These are phyloP conservation scores for Diplolepis rosae DNA, from an alignment of 2,888 invertebrate species.

Conservation along the genomic window DNA sequence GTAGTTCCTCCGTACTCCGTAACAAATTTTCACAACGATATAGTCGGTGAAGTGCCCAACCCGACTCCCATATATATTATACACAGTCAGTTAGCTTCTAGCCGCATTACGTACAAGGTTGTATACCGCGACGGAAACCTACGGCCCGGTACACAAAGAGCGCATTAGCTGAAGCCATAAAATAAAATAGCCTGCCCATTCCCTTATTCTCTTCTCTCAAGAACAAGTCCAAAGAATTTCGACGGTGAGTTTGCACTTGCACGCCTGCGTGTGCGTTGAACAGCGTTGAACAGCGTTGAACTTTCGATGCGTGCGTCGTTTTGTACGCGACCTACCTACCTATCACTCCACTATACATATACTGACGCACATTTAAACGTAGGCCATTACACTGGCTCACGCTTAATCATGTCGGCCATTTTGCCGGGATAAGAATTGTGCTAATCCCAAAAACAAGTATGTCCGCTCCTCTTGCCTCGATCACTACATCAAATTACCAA, in stretches of 20 bases:
- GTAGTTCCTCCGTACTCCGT: conserved; percentile 22
- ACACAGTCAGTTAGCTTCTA: conserved; percentile 32
- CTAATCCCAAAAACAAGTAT: conserved; percentile 21
- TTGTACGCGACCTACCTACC: conserved; percentile 11
- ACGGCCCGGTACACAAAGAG: conserved; percentile 66
- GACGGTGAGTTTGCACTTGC: conserved; percentile 28
- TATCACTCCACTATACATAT: conserved; percentile 22
- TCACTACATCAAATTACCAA: conserved; percentile 13
- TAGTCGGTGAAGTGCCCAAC: conserved; percentile 28
- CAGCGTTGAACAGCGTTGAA: too few relatives aligned
- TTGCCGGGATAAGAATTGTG: conserved; percentile 9
- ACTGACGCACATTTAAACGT: conserved; percentile 9
- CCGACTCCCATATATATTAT: conserved; percentile 24
- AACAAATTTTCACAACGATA: background rate
- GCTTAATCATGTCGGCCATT: conserved; percentile 25
- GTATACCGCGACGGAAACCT: conserved; percentile 63
- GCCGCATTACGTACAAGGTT: conserved; percentile 53
- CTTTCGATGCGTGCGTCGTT: conserved; percentile 35
- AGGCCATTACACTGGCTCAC: conserved; percentile 13
- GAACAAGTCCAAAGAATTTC: conserved; percentile 31
- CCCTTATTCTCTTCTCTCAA: conserved; percentile 20
- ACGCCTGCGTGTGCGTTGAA: conserved; percentile 25
- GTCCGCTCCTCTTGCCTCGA: background rate
- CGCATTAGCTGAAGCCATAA: conserved; percentile 67
- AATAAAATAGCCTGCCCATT: conserved; percentile 61